Percentiles rank a stretch among this genome's conserved stretches.
Conservation (phyloP, 2,113 vertebrate species). For the Furnarius figulus region DNA sequence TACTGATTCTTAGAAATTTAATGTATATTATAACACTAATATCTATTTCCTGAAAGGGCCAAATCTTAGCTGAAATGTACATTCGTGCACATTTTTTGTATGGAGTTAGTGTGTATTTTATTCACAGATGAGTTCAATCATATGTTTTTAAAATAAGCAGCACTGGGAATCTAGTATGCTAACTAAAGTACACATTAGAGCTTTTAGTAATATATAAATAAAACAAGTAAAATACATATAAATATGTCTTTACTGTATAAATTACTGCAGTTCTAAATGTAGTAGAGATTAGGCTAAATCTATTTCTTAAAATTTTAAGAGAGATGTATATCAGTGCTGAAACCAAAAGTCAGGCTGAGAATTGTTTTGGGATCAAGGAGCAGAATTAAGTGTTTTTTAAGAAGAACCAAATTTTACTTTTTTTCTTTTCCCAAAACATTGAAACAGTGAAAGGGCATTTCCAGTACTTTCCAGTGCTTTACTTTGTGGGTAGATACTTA, state of each 20-base stretch:
- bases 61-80: background rate
- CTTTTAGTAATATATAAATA: background rate
- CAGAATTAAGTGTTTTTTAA: background rate
- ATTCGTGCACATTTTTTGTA: background rate
- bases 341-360: background rate
- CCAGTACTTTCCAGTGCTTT: background rate
- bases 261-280: background rate
- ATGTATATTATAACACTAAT: background rate
- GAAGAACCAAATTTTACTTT: background rate
- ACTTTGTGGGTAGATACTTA: background rate
- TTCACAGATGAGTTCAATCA: background rate
- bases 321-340: background rate
- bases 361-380: background rate
- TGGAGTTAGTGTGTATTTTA: background rate
- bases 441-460: background rate
- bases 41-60: background rate
- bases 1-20: background rate
- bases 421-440: background rate
- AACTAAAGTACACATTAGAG: background rate
- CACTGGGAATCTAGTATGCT: background rate
- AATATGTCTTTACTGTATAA: background rate
- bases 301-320: background rate
- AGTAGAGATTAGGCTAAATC: background rate
- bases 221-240: background rate
- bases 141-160: background rate